Evolutionary conservation across 2,888 invertebrate genomes (phyloP), one percentile per base, ranked within the genome.

Genomic region (Hirtodrosophila confusa): DNA sequence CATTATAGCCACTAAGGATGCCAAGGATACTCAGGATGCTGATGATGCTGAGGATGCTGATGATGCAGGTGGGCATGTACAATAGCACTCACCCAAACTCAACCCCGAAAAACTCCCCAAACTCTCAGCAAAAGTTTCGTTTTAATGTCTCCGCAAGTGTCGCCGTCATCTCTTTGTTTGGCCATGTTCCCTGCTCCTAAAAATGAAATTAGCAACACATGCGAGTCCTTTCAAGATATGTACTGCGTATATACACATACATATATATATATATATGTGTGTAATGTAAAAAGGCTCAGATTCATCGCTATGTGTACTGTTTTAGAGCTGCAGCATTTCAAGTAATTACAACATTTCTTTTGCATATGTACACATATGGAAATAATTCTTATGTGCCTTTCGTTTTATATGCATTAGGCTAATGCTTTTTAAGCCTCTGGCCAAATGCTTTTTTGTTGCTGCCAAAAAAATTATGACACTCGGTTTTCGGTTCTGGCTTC

Each of bases 161-260:
- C 51, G 49, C 51, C 53, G 29, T 40, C 27, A 40, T 60, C 63
- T 57, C 54, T 62, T 62, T 44, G 43, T 61, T 55, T 64, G 36
- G 37, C 45, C 62, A 39, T 40, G 44, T 40, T 54, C 35, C 41
- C 55, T 33, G 39, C 54, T 45, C 27, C 50, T 39, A 31, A 45
- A 55, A 61, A 68, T 66, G 67, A 84, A 84, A 84, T 86, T 86
- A 86, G 86, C 79, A 86, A 65, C 86, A 86, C 72, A 80, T 80
- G 84, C 79, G 75, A 68, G 62, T 40, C 35, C 41, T 65, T 45
- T 48, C 4, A 60, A 66, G 75, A 69, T 5, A 27, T 27, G 64
- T 31, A 39, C 11, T 9, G 5, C 2, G 17, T 31, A n/a, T 36
- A 7, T 11, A 23, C 23, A 3, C 8, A 31, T 35, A 8, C 17